These are phyloP conservation scores for Ferdinandea cuprea DNA, from an alignment of 2,888 invertebrate species.

Conservation along the genomic window DNA sequence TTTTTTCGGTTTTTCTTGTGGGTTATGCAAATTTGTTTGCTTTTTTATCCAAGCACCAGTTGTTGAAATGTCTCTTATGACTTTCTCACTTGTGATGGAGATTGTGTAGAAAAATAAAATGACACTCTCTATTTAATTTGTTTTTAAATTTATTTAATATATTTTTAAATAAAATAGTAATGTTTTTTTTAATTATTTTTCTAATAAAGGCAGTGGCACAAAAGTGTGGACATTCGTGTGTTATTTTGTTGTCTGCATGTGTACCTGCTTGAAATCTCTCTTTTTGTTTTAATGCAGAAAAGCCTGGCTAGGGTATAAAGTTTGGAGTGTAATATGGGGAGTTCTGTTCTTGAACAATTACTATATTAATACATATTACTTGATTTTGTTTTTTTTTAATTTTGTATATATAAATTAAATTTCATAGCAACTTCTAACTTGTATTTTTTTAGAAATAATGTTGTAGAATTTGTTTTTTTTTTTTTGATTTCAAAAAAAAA, in stretches of 20 bases:
- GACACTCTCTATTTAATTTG: slow-evolving; percentile 8
- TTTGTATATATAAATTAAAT: slow-evolving; percentile 37
- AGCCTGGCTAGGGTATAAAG: slow-evolving; percentile 10
- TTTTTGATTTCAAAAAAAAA: slow-evolving; percentile 59
- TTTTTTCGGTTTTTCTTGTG: slow-evolving; percentile 2
- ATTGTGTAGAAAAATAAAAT: slow-evolving; percentile 37
- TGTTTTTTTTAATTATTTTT: slow-evolving; percentile 16
- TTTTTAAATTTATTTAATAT: not conserved
- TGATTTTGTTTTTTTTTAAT: slow-evolving; percentile 21
- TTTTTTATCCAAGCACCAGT: slow-evolving; percentile 29
- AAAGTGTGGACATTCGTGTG: slow-evolving; percentile 53
- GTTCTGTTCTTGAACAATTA: not conserved
- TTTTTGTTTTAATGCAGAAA: slow-evolving; percentile 9
- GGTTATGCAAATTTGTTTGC: slow-evolving; percentile 2
- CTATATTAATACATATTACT: not conserved
- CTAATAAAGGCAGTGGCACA: slow-evolving; percentile 63
- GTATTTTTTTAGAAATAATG: slow-evolving; percentile 6
- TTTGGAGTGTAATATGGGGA: slow-evolving; percentile 7
- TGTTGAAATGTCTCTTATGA: slow-evolving; percentile 11
- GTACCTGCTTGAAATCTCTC: slow-evolving; percentile 4
- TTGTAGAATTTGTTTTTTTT: slow-evolving; percentile 34
- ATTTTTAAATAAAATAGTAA: not conserved
- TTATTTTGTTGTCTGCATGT: not conserved
- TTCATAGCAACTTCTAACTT: slow-evolving; percentile 52
- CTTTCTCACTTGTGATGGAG: slow-evolving; percentile 32